phyloP scores from a whole-genome alignment of 2,113 vertebrate genomes.

The Tauraco erythrolophus region DNA sequence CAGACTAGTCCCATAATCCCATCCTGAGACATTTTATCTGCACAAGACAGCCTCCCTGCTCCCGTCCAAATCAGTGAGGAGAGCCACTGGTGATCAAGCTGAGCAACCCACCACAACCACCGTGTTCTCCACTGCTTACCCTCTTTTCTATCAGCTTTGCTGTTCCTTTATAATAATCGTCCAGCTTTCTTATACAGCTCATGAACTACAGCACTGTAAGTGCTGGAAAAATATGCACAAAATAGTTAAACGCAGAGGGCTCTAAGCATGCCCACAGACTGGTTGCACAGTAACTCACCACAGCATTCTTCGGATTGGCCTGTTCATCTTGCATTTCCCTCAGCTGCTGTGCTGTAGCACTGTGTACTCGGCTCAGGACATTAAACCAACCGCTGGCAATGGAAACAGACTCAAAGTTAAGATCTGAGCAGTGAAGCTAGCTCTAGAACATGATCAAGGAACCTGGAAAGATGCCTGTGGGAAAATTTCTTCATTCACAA shows the following conservation, averaged over 20 bases:
- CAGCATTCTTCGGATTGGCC: slow-evolving; percentile 94
- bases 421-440: not conserved
- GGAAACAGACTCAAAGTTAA: slow-evolving; percentile 1
- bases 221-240: not conserved
- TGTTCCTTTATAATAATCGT: not conserved
- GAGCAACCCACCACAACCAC: not conserved
- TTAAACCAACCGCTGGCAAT: slow-evolving; percentile 89
- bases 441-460: not conserved
- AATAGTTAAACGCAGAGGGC: not conserved
- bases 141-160: not conserved
- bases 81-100: not conserved
- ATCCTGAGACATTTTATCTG: not conserved
- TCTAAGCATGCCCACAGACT: not conserved
- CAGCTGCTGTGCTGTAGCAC: slow-evolving; percentile 88
- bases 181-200: not conserved
- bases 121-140: not conserved
- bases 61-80: not conserved
- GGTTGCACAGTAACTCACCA: slow-evolving; percentile 81
- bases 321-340: slow-evolving; percentile 93
- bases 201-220: not conserved
- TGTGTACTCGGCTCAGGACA: slow-evolving; percentile 88
- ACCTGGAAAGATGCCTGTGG: not conserved
- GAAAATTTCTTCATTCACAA: slow-evolving; percentile 18
- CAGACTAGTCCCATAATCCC: not conserved
- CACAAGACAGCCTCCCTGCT: not conserved